Base-by-base conservation (phyloP, 2,888 invertebrate genomes). In the Yponomeuta cagnagella region DNA sequence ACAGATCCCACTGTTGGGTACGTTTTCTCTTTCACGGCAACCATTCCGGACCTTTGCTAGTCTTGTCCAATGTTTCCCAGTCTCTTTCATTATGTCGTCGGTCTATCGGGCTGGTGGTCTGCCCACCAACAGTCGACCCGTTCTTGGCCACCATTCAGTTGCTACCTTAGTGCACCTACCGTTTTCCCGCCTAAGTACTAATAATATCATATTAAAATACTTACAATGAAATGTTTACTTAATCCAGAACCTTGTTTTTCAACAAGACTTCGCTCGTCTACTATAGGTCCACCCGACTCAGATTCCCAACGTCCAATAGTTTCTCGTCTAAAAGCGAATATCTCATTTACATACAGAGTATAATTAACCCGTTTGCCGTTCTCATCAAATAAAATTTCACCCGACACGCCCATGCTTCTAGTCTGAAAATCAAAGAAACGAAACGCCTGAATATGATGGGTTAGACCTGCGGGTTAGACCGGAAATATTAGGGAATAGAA, bases 361-460 rank as follows among this genome's bases (percentile, higher is more conserved):
- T 96, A 95, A 78, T 95, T 94, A 0, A 93, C 92, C 73, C 97
- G 90, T 77, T 93, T 93, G 1, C 96, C 96, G 76, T 92, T 89
- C 72, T 93, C 90, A 81, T 96, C 94, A 79, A 96, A 95, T 77
- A 94, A 93, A 72, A 96, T 94, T 52, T 93, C 88, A 1, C 96
- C 96, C 0, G 95, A 95, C 6, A 95, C 85, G 3, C 96, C 96
- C 58, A 89, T 85, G 77, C 95, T 93, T 78, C 93, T 93, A 52
- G 94, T 94, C 96, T 96, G 82, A 9, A 76, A 76, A 52, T 31
- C 30, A 2, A 70, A 58, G 48, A 23, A 63, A 23, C 43, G 10
- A 66, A 31, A 30, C n/a, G 63, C 23, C 43, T 43, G 43, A 43
- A 8, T 43, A 8, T 43, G 43, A 43, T 43, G 43, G 43, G 43